Percentiles rank a stretch among this genome's conserved stretches.
phyloP scores from a whole-genome alignment of 1,140 invertebrate genomes.

The Acromyrmex echinatior region DNA sequence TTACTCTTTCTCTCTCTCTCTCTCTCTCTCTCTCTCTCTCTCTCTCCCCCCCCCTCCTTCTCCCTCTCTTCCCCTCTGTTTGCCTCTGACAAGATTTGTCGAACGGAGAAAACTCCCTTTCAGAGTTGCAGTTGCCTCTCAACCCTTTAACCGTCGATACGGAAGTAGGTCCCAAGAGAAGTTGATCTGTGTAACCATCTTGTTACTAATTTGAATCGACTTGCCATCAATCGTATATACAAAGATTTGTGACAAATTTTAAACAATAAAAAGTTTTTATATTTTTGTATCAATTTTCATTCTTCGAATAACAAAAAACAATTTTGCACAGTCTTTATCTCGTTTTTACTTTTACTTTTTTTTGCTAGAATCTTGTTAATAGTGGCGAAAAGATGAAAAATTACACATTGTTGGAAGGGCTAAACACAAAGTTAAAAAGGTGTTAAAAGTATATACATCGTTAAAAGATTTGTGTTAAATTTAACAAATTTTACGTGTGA shows the following conservation, averaged over 20 bases:
- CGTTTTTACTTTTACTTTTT: no score
- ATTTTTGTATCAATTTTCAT: no score
- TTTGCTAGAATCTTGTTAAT: no score
- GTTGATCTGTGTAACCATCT: slow-evolving; percentile 1
- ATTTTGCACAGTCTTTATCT: no score
- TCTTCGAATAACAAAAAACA: no score
- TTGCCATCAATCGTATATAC: not conserved
- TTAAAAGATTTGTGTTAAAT: no score
- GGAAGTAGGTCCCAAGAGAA: slow-evolving; percentile 18
- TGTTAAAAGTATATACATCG: no score
- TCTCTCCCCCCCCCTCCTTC: not conserved
- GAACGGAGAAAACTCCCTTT: slow-evolving; percentile 29
- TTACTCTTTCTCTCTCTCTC: slow-evolving; percentile 13
- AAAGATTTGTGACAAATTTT: not conserved
- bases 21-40: not conserved
- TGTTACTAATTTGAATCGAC: slow-evolving; percentile 36
- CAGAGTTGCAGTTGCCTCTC: not conserved
- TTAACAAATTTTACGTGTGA: no score
- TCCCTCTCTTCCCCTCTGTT: not conserved
- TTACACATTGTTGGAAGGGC: no score
- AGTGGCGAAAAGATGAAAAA: no score
- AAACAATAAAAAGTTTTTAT: no score
- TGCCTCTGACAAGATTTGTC: slow-evolving; percentile 60
- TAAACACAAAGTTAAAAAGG: no score
- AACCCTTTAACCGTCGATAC: slow-evolving; percentile 29